These are phyloP conservation scores for Polia nebulosa DNA, from an alignment of 2,888 invertebrate genomes.

Conservation along the genomic window DNA sequence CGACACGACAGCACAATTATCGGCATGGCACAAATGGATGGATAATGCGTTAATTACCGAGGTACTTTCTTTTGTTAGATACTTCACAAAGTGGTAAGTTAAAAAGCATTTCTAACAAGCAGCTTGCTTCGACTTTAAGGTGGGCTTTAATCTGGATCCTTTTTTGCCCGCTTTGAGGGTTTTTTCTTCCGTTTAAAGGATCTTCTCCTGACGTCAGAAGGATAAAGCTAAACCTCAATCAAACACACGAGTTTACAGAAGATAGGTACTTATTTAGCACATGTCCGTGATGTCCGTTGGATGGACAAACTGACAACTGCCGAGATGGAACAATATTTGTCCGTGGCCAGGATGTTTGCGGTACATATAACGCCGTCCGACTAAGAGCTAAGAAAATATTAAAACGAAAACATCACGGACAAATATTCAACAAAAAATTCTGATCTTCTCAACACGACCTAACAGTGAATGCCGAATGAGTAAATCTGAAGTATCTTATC, in stretches of 20 bases:
- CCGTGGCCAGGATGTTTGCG: conserved; percentile 87
- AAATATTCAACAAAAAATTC: conserved; percentile 76
- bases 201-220: not conserved
- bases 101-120: conserved; percentile 36
- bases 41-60: conserved; percentile 50
- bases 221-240: conserved; percentile 31
- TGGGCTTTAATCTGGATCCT: not conserved
- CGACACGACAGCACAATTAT: conserved; percentile 55
- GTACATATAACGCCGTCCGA: conserved; percentile 79
- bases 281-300: conserved; percentile 81
- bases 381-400: conserved; percentile 87
- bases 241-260: conserved; percentile 69
- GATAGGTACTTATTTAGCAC: conserved; percentile 82
- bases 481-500: conserved; percentile 74
- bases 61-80: conserved; percentile 47
- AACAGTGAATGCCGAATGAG: conserved; percentile 68
- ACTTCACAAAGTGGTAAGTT: conserved; percentile 10
- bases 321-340: conserved; percentile 85
- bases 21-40: conserved; percentile 36
- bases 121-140: not conserved
- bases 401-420: conserved; percentile 75
- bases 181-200: not conserved
- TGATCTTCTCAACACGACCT: conserved; percentile 67
- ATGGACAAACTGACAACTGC: conserved; percentile 73
- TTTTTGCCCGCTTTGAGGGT: not conserved